Evolutionary conservation across 2,888 invertebrate species (phyloP).

Genomic region (Noctua janthe): DNA sequence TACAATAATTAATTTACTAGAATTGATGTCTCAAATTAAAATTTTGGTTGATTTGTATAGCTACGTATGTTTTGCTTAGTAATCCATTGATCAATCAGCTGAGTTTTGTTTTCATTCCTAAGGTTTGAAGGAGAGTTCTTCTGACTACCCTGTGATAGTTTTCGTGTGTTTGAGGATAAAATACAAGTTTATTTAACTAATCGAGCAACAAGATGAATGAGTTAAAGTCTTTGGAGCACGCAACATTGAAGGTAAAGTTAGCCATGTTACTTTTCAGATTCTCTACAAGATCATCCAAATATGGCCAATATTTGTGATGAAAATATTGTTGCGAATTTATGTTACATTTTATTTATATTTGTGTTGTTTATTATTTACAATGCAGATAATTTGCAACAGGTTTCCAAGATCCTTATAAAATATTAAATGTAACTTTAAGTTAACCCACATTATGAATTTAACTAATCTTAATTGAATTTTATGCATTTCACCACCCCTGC

Average conservation of each 20-base stretch:
- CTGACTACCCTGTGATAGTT: constrained; percentile 29
- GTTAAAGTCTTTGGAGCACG: constrained; percentile 98
- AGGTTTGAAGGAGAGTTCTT: constrained; percentile 59
- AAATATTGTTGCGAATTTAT: neutral
- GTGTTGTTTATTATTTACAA: neutral
- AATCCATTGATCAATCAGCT: constrained; percentile 81
- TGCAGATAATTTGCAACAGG: neutral
- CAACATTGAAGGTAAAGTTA: constrained; percentile 95
- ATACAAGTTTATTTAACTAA: constrained; percentile 46
- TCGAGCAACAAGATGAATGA: constrained; percentile 93
- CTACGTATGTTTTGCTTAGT: constrained; percentile 54
- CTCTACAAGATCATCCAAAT: constrained; percentile 12
- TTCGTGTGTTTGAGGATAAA: constrained; percentile 42
- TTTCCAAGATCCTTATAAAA: neutral
- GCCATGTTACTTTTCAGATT: constrained; percentile 58
- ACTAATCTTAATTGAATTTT: neutral
- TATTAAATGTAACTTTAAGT: neutral
- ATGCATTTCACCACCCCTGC: too few relatives aligned
- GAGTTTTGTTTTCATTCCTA: constrained; percentile 87
- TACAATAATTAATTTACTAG: constrained; percentile 3
- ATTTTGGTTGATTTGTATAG: constrained; percentile 60
- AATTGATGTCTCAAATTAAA: constrained; percentile 10
- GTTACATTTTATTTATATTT: neutral
- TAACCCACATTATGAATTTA: neutral
- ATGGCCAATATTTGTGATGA: constrained; percentile 18